These are phyloP conservation scores for Exocentrus adspersus DNA, from an alignment of 2,888 invertebrate species.

Conservation along the genomic window DNA sequence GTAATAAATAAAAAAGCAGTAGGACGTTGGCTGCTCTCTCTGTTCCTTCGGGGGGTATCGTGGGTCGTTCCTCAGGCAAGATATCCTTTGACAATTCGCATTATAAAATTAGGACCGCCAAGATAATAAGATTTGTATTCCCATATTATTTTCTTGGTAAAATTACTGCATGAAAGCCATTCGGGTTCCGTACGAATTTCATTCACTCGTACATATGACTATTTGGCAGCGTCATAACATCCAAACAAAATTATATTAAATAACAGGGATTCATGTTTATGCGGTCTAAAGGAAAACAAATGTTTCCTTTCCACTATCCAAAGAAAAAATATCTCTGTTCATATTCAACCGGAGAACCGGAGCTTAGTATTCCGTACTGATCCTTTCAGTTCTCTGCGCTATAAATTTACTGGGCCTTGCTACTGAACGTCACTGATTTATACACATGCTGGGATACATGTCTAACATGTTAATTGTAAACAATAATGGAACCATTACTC, in stretches of 20 bases:
- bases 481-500: slow-evolving; percentile 40
- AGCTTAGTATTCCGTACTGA: background rate
- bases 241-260: too few relatives aligned
- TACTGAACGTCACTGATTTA: slow-evolving; percentile 26
- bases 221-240: too few relatives aligned
- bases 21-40: background rate
- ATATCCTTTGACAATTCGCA: background rate
- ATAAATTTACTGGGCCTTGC: slow-evolving; percentile 13
- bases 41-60: background rate
- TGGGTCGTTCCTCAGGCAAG: background rate
- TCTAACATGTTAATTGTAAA: slow-evolving; percentile 43
- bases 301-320: too few relatives aligned
- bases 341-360: too few relatives aligned
- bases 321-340: too few relatives aligned
- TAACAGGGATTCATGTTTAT: too few relatives aligned
- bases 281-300: too few relatives aligned
- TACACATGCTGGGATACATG: slow-evolving; percentile 34
- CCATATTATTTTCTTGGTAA: too few relatives aligned
- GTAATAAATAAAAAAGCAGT: background rate
- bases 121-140: background rate
- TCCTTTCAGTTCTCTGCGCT: background rate
- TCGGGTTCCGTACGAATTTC: too few relatives aligned
- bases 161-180: too few relatives aligned
- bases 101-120: background rate
- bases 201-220: too few relatives aligned